These are phyloP conservation scores for Oryzias dopingdopingensis DNA, from an alignment of 2,797 vertebrate species.

Conservation along the genomic window DNA sequence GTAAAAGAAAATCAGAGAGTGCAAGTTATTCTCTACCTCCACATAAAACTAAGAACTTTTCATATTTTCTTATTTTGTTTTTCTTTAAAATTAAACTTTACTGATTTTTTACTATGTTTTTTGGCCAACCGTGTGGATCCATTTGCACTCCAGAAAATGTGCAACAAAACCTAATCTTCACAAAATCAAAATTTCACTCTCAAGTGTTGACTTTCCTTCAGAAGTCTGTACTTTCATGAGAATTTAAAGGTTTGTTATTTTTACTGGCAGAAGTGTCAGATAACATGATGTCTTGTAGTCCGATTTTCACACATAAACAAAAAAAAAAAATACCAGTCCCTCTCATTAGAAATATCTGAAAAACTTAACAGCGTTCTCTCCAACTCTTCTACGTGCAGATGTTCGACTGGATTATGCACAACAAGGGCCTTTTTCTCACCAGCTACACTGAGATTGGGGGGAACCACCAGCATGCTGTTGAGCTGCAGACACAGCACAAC, in stretches of 20 bases:
- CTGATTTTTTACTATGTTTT: too few species aligned
- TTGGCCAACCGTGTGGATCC: too few species aligned
- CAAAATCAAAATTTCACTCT: too few species aligned
- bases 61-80: too few species aligned
- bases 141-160: too few species aligned
- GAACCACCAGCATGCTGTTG: slow-evolving; percentile 93
- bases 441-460: slow-evolving; percentile 97
- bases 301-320: slow-evolving; percentile 2
- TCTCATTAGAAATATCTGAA: slow-evolving; percentile 4
- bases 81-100: too few species aligned
- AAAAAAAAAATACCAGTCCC: neutral
- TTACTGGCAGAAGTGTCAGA: slow-evolving; percentile 18
- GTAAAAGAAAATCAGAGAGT: neutral
- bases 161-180: too few species aligned
- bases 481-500: slow-evolving; percentile 99
- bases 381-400: slow-evolving; percentile 76
- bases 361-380: slow-evolving; percentile 13
- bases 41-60: too few species aligned
- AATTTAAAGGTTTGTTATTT: slow-evolving; percentile 25
- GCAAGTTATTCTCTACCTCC: too few species aligned
- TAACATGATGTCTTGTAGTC: slow-evolving; percentile 11
- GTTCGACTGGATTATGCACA: slow-evolving; percentile 99
- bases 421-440: slow-evolving; percentile 98
- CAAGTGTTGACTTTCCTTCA: slow-evolving; percentile 3
- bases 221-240: slow-evolving; percentile 13